Evolutionary conservation across 2,888 invertebrate species (phyloP).

Genomic region (Acleris laterana): DNA sequence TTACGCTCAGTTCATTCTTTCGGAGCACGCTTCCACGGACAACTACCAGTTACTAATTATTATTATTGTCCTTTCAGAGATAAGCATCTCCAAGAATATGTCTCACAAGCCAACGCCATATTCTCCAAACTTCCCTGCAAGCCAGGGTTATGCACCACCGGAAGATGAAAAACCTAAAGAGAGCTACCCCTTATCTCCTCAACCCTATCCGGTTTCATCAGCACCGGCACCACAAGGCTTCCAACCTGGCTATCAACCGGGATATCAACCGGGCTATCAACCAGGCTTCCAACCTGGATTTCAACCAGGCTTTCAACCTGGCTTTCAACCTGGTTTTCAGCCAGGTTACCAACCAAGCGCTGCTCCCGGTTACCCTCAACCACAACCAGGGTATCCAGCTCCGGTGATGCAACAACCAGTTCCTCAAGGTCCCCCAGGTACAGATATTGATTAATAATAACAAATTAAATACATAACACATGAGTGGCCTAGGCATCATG

Average conservation of each 20-base stretch:
- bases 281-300: conserved; percentile 62
- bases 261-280: conserved; percentile 64
- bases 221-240: conserved; percentile 58
- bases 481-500: no score
- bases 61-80: conserved; percentile 17
- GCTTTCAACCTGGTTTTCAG: conserved; percentile 39
- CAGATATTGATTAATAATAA: background rate
- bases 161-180: conserved; percentile 60
- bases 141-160: conserved; percentile 71
- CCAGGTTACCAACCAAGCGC: conserved; percentile 56
- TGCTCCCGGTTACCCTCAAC: conserved; percentile 54
- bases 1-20: no score
- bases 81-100: conserved; percentile 53
- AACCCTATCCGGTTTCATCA: conserved; percentile 45
- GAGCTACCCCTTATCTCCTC: conserved; percentile 62
- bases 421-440: conserved; percentile 61
- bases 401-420: conserved; percentile 67
- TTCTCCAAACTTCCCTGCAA: conserved; percentile 74
- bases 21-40: no score
- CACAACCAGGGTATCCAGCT: conserved; percentile 44
- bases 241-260: conserved; percentile 68
- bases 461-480: no score
- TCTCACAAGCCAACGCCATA: conserved; percentile 74
- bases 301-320: conserved; percentile 58
- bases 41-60: background rate